Conservation (phyloP, 2,113 vertebrate species). For the Rhodinocichla rosea region DNA sequence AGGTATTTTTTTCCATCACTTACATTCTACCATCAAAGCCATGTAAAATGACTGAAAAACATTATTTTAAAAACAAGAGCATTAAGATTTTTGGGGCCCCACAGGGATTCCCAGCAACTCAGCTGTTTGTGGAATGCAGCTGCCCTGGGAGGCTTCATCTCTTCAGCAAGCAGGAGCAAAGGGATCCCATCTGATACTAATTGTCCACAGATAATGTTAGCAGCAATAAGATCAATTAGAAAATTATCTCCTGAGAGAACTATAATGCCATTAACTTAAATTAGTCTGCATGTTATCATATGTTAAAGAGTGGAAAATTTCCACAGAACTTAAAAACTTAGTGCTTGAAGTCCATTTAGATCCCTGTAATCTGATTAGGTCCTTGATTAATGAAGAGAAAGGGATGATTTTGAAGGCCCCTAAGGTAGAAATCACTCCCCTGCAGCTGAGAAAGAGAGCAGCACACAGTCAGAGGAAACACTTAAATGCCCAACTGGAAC, state of each 20-base stretch:
- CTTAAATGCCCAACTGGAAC: background rate
- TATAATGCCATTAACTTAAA: background rate
- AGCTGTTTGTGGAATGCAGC: constrained; percentile 37
- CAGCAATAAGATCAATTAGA: background rate
- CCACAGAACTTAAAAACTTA: background rate
- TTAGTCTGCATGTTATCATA: background rate
- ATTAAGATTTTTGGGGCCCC: background rate
- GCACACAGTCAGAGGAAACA: background rate
- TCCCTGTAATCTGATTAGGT: background rate
- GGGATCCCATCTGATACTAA: background rate
- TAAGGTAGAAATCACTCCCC: background rate
- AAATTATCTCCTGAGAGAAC: background rate
- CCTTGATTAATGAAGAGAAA: background rate
- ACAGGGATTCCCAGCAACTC: constrained; percentile 28
- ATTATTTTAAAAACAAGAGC: constrained; percentile 13
- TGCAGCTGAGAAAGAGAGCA: background rate
- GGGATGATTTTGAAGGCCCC: background rate
- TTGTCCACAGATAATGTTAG: background rate
- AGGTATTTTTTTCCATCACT: constrained; percentile 4
- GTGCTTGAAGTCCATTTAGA: background rate
- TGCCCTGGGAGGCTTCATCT: background rate
- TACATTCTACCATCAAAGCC: constrained; percentile 11
- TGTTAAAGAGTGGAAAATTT: background rate
- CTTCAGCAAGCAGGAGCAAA: background rate
- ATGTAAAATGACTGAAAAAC: background rate